These are phyloP conservation scores for Colinus virginianus DNA, from an alignment of 2,113 vertebrate genomes.

Conservation along the genomic window DNA sequence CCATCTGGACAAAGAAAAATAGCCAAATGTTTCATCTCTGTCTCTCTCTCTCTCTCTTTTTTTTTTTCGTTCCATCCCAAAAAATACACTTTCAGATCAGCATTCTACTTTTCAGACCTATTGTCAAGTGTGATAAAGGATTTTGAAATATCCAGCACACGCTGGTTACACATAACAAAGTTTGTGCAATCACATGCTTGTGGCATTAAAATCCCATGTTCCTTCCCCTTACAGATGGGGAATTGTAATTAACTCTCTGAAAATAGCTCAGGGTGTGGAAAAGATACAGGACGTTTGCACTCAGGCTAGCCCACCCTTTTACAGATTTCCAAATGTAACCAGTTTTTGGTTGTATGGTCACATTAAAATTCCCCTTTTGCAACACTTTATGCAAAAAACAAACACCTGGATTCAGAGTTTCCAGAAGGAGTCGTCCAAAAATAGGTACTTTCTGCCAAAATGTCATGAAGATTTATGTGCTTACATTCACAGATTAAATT, in stretches of 20 bases:
- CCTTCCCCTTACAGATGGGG: conserved; percentile 69
- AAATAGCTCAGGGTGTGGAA: conserved; percentile 69
- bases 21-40: conserved; percentile 51
- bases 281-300: conserved; percentile 67
- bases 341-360: conserved; percentile 50
- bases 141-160: conserved; percentile 37
- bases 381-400: conserved; percentile 78
- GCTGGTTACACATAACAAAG: conserved; percentile 69
- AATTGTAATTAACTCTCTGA: conserved; percentile 75
- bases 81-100: conserved; percentile 30
- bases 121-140: conserved; percentile 58
- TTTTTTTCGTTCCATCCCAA: background rate
- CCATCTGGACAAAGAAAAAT: conserved; percentile 66
- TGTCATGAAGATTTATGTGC: conserved; percentile 85
- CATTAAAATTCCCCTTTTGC: conserved; percentile 79
- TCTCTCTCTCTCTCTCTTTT: background rate
- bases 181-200: conserved; percentile 29
- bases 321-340: conserved; percentile 57
- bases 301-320: conserved; percentile 49
- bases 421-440: conserved; percentile 84
- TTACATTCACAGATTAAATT: conserved; percentile 84
- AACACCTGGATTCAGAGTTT: conserved; percentile 85
- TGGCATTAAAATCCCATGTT: conserved; percentile 3
- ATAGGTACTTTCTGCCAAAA: conserved; percentile 83
- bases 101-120: conserved; percentile 52